Evolutionary conservation across 2,888 invertebrate species (phyloP).

Genomic region (Tromatobia lineatoria): DNA sequence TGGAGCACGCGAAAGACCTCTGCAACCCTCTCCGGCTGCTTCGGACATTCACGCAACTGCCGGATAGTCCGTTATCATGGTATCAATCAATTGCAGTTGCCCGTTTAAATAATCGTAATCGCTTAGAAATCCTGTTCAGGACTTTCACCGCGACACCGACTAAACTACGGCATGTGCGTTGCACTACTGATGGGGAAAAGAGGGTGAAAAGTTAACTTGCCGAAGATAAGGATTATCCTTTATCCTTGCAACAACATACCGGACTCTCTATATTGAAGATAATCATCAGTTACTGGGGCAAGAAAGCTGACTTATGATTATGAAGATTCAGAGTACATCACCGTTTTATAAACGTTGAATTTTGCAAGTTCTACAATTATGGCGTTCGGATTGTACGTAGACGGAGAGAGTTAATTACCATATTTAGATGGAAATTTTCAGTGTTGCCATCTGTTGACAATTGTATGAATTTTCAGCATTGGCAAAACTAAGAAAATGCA

Average conservation of each 20-base stretch:
- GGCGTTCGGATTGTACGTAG: too few species aligned
- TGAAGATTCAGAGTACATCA: not conserved
- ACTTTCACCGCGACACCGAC: conserved; percentile 59
- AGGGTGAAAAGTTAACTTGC: conserved; percentile 56
- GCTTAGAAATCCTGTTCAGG: conserved; percentile 60
- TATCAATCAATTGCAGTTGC: conserved; percentile 49
- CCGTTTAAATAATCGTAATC: conserved; percentile 61
- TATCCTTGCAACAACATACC: not conserved
- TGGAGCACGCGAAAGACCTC: not conserved
- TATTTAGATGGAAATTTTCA: not conserved
- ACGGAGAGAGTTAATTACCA: too few species aligned
- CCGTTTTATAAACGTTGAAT: too few species aligned
- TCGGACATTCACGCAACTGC: conserved; percentile 27
- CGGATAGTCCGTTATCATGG: conserved; percentile 47
- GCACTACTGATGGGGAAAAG: conserved; percentile 43
- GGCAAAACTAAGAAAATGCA: too few species aligned
- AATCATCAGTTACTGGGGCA: not conserved
- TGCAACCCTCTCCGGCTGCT: conserved; percentile 15
- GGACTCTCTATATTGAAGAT: not conserved
- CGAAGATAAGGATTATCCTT: conserved; percentile 43
- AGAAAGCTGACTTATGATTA: not conserved
- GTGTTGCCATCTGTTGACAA: too few species aligned
- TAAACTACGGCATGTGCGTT: not conserved
- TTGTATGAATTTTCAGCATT: too few species aligned
- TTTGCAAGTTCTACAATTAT: too few species aligned